Evolutionary conservation across 2,113 vertebrate species (phyloP), one percentile per base, ranked within the genome.

Genomic region (Chaetura pelagica): DNA sequence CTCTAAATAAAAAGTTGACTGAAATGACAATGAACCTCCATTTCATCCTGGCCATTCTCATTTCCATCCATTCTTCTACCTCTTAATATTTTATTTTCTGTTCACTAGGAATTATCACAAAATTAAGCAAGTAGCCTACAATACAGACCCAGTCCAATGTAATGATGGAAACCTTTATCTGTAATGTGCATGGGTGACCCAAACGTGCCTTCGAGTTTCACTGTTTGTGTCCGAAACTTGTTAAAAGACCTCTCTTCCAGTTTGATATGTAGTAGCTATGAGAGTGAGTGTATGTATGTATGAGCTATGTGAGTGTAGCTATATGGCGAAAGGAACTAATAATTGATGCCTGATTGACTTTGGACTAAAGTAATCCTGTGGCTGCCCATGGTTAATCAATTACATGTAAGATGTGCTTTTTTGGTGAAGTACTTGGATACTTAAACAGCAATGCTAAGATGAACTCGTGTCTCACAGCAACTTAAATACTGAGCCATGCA

Each of bases 401-500:
- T 20, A 15, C 3, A 6, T 44, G 15, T 15, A 30, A 51, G 24
- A 54, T 61, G 6, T 42, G 23, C 64, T 42, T 54, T 79, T 94
- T 87, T 58, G 30, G 42, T 84, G n/a, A 81, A 71, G 19, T 89
- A 57, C 40, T 91, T 59, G 55, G 13, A 55, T 64, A 48, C 54
- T 71, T 83, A 32, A 67, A 59, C 9, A 90, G 29, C 54, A 59
- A 38, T 44, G n/a, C n/a, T 80, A 72, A 68, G 40, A 73, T 40
- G 62, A 73, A 30, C 46, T 85, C 7, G 2, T 42, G 17, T 82
- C 55, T 59, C 12, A 4, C 68, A 90, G 89, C 61, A 96, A 84
- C 69, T 95, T 46, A 94, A 94, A 83, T 90, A 89, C 58, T 81
- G 46, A 85, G 67, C 42, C 27, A 69, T 32, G 34, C 62, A 89